Percentiles rank a stretch among this genome's conserved stretches.
phyloP scores from a whole-genome alignment of 2,797 vertebrate species.

The Anas acuta region DNA sequence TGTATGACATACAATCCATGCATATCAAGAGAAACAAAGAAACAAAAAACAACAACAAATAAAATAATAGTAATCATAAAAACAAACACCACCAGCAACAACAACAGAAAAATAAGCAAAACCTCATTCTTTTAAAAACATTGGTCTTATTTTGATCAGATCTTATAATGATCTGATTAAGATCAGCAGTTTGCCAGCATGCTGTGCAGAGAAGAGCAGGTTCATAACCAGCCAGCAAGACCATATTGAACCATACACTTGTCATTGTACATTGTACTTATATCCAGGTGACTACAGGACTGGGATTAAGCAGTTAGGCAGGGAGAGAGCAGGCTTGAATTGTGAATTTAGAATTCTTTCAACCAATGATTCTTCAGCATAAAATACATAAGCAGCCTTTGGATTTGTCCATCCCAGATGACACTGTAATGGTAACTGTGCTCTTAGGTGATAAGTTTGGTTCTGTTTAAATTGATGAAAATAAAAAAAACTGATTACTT shows the following conservation, averaged over 20 bases:
- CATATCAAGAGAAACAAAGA: not conserved
- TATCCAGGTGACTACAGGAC: not conserved
- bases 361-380: not conserved
- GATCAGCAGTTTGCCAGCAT: not conserved
- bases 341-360: not conserved
- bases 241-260: not conserved
- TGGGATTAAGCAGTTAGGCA: not conserved
- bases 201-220: not conserved
- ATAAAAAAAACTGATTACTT: not conserved
- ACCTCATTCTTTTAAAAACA: not conserved
- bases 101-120: not conserved
- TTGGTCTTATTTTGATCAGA: not conserved
- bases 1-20: not conserved
- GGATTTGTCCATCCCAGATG: not conserved
- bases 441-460: not conserved
- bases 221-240: not conserved
- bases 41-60: not conserved
- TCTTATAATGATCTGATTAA: not conserved
- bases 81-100: not conserved
- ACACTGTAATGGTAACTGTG: not conserved
- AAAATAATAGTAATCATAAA: too few relatives aligned
- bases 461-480: not conserved
- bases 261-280: not conserved
- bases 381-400: not conserved
- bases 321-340: not conserved